Percentiles rank a stretch among this genome's conserved stretches.
Evolutionary conservation across 2,888 invertebrate genomes (phyloP).

Genomic region (Machimus atricapillus): DNA sequence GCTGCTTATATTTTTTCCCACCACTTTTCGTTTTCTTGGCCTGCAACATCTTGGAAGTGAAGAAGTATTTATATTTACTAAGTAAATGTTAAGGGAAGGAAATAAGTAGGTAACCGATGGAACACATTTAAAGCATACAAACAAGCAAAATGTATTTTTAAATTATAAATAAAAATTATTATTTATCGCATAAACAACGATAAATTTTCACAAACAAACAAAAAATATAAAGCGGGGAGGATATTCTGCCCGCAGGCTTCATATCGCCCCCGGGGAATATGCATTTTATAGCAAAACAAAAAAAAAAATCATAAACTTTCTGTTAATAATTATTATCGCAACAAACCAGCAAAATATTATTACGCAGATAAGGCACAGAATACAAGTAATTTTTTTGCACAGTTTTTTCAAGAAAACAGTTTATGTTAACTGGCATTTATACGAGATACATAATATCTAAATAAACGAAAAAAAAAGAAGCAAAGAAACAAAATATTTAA

Average conservation of each 20-base stretch:
- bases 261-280: background rate
- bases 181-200: background rate
- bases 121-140: background rate
- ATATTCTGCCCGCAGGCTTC: background rate
- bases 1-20: background rate
- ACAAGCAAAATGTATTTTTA: background rate
- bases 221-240: background rate
- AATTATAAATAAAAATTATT: background rate
- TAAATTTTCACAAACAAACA: background rate
- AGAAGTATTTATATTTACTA: background rate
- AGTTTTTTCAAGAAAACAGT: slow-evolving; percentile 11
- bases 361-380: slow-evolving; percentile 24
- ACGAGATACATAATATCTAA: background rate
- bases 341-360: slow-evolving; percentile 1
- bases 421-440: slow-evolving; percentile 16
- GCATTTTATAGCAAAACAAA: background rate
- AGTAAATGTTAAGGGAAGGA: background rate
- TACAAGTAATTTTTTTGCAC: slow-evolving; percentile 23
- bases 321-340: background rate
- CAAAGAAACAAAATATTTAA: background rate
- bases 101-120: background rate
- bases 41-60: background rate
- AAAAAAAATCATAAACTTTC: background rate
- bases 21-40: background rate
- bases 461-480: background rate